Evolutionary conservation across 2,113 vertebrate genomes (phyloP).

Genomic region (Lipotes vexillifer): DNA sequence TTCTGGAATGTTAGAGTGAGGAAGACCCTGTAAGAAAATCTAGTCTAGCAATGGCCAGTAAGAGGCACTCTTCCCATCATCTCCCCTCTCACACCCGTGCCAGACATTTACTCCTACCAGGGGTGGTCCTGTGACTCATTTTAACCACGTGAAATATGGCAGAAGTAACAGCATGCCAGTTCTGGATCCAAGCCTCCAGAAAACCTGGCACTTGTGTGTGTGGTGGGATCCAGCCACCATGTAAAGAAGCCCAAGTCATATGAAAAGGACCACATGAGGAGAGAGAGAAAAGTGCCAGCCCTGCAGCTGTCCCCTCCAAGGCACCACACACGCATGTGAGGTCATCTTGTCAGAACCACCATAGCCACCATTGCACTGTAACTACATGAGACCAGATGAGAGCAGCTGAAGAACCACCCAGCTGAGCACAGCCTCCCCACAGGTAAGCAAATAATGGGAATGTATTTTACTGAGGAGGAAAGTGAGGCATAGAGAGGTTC

Average conservation of each 20-base stretch:
- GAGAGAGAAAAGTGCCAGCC: neutral
- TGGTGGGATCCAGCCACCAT: neutral
- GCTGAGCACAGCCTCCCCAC: neutral
- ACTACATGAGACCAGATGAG: neutral
- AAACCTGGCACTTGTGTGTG: no score
- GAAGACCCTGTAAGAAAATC: neutral
- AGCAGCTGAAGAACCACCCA: neutral
- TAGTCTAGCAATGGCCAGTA: neutral
- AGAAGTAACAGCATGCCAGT: neutral
- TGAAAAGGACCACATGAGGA: neutral
- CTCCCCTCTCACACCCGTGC: neutral
- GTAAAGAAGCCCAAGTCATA: neutral
- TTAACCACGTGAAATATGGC: neutral
- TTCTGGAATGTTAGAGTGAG: neutral
- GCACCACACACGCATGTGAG: neutral
- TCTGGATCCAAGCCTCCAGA: neutral
- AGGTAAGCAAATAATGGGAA: neutral
- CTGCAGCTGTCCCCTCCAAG: neutral
- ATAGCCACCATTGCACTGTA: no score
- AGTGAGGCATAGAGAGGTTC: neutral
- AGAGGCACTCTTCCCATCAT: neutral
- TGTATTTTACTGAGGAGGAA: neutral
- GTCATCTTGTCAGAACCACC: neutral
- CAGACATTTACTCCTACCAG: neutral
- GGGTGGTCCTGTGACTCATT: neutral